Percentiles rank a stretch among this genome's conserved stretches.
Conservation (phyloP, 2,113 vertebrate species). For the Australoheros scitulus region DNA sequence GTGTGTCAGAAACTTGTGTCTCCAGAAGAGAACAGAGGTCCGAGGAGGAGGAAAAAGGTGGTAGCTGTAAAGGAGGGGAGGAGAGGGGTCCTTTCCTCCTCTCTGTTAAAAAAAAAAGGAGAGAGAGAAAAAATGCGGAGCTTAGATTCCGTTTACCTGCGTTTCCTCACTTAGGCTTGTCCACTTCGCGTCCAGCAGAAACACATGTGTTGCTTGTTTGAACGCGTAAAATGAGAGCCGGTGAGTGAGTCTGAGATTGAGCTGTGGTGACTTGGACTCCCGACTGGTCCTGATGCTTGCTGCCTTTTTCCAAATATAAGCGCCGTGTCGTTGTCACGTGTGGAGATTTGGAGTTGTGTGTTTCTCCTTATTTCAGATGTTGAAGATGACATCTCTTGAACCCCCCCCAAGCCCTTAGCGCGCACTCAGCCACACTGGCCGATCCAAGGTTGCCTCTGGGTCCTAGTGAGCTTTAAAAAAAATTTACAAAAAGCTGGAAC, state of each 20-base stretch:
- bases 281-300: slow-evolving; percentile 83
- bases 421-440: slow-evolving; percentile 43
- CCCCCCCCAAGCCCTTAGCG: neutral
- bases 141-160: slow-evolving; percentile 71
- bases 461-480: slow-evolving; percentile 70
- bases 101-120: neutral
- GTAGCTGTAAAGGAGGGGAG: slow-evolving; percentile 32
- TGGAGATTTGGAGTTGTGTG: slow-evolving; percentile 69
- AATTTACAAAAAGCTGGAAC: slow-evolving; percentile 8
- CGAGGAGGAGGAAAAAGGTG: slow-evolving; percentile 53
- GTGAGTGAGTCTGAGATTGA: slow-evolving; percentile 61
- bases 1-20: slow-evolving; percentile 65
- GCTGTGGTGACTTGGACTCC: slow-evolving; percentile 53
- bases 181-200: slow-evolving; percentile 29
- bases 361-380: slow-evolving; percentile 72
- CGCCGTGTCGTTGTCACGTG: slow-evolving; percentile 78
- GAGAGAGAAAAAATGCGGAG: neutral
- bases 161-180: slow-evolving; percentile 46
- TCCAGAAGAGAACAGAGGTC: slow-evolving; percentile 65
- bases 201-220: slow-evolving; percentile 50
- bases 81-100: neutral
- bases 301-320: slow-evolving; percentile 79
- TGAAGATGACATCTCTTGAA: slow-evolving; percentile 71
- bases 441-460: slow-evolving; percentile 64
- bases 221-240: slow-evolving; percentile 36